Base-by-base conservation (phyloP, 2,797 vertebrate species). In the Melanotaenia maccullochi region DNA sequence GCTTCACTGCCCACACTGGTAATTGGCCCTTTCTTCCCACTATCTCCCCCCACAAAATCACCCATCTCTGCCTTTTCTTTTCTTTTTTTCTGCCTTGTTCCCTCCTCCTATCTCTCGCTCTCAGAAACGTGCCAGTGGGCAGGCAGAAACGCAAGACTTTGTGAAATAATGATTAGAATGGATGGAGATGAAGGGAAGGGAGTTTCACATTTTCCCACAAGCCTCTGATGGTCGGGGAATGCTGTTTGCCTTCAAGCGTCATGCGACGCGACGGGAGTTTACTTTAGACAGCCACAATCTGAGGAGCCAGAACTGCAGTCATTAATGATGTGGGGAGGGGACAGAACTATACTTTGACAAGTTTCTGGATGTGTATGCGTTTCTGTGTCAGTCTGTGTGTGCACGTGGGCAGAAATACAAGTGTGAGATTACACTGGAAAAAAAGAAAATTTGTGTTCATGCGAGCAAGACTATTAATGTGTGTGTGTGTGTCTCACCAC, bases 161-260 rank as follows among this genome's bases (percentile, higher is more conserved):
- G 96, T 96, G 95, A 97, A 95, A 95, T 96, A 97, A 97, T 97
- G 97, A 97, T 97, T 97, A 96, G 95, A 96, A 97, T 93, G 94
- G 90, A 92, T 85, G 83, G 82, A 92, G 91, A 92, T 92, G 90
- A 92, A 92, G 91, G 87, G 85, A 87, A 84, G 84, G 86, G 90
- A 89, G 88, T 87, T 74, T 82, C 85, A 82, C 85, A 78, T 89
- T 89, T 94, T 92, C 89, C 93, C 95, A 94, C 93, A 93, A 95
- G 91, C 84, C 85, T 90, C 92, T 93, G 92, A 92, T 93, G 95
- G 93, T 94, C 95, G 95, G 96, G 95, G 96, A 86, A 91, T 56
- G 87, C 85, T 83, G 87, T 83, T 90, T 59, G 91, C 90, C 91
- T 92, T 85, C 87, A 81, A 90, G 91, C 90, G 78, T 90, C 88